Percentiles rank a stretch among this genome's conserved stretches.
Evolutionary conservation across 2,888 invertebrate genomes (phyloP).

Genomic region (Phyllotreta cruciferae): DNA sequence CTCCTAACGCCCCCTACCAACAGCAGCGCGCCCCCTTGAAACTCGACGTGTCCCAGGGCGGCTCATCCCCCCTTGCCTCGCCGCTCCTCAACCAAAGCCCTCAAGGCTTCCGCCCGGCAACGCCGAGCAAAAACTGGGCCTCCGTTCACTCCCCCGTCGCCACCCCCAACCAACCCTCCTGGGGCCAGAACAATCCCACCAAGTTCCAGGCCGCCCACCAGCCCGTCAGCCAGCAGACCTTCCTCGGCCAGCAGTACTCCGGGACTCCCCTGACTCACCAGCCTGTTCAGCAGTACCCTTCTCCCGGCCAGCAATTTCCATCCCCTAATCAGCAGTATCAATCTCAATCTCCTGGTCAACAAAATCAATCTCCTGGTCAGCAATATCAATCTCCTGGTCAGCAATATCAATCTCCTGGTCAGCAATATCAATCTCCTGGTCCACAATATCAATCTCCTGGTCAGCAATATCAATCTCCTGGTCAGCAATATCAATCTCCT

Average conservation of each 20-base stretch:
- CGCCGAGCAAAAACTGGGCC: conserved; percentile 60
- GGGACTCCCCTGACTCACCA: no score
- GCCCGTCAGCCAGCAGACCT: no score
- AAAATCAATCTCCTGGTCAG: conserved; percentile 38
- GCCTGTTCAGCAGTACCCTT: conserved; percentile 40
- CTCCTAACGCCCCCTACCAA: conserved; percentile 36
- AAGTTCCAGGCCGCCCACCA: conserved; percentile 49
- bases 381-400: conserved; percentile 36
- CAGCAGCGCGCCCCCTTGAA: conserved; percentile 45
- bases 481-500: conserved; percentile 37
- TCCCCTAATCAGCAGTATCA: conserved; percentile 28
- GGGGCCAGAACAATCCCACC: conserved; percentile 38
- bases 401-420: conserved; percentile 34
- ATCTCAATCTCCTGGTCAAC: conserved; percentile 34
- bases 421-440: conserved; percentile 38
- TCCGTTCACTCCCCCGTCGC: conserved; percentile 61
- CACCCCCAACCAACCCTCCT: conserved; percentile 52
- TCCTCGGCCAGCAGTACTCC: no score
- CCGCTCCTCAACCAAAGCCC: conserved; percentile 50
- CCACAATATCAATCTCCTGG: conserved; percentile 38
- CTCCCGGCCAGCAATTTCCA: conserved; percentile 33
- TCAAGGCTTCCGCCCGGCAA: conserved; percentile 50
- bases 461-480: conserved; percentile 41
- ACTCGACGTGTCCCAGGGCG: conserved; percentile 48
- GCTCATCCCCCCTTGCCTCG: conserved; percentile 60